Conservation (phyloP, 2,888 invertebrate genomes). For the Perizoma flavofasciatum region DNA sequence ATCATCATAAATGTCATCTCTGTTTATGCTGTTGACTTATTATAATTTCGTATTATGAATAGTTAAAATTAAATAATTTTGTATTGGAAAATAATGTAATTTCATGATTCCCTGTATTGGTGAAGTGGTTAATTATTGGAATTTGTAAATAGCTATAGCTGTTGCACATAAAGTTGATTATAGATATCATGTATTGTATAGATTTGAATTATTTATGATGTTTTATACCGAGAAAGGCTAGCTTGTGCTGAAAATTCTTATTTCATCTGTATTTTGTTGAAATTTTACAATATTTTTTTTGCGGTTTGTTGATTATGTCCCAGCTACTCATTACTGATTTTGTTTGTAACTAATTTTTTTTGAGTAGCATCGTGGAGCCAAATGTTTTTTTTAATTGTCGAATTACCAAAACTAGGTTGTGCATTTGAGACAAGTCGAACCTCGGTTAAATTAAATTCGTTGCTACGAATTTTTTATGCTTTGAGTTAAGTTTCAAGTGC, state of each 20-base stretch:
- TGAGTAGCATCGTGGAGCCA: neutral
- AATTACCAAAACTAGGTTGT: conserved; percentile 68
- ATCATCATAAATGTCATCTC: too few species aligned
- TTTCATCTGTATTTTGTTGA: conserved; percentile 49
- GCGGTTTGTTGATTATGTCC: too few species aligned
- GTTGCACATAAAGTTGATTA: conserved; percentile 43
- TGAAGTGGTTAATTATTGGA: conserved; percentile 50
- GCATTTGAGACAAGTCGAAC: conserved; percentile 45
- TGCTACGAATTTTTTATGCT: neutral
- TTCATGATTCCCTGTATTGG: conserved; percentile 57
- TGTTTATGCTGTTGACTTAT: too few species aligned
- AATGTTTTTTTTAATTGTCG: conserved; percentile 67
- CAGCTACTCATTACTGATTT: too few species aligned
- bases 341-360: too few species aligned
- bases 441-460: conserved; percentile 18
- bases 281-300: conserved; percentile 45
- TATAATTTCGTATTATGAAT: too few species aligned
- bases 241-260: conserved; percentile 39
- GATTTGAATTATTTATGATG: conserved; percentile 53
- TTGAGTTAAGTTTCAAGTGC: conserved; percentile 41
- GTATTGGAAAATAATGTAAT: too few species aligned
- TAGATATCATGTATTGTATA: conserved; percentile 52
- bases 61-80: too few species aligned
- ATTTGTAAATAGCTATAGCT: conserved; percentile 64
- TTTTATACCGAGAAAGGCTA: conserved; percentile 40